Base-by-base conservation (phyloP, 2,113 vertebrate species). In the Arizona elegans region DNA sequence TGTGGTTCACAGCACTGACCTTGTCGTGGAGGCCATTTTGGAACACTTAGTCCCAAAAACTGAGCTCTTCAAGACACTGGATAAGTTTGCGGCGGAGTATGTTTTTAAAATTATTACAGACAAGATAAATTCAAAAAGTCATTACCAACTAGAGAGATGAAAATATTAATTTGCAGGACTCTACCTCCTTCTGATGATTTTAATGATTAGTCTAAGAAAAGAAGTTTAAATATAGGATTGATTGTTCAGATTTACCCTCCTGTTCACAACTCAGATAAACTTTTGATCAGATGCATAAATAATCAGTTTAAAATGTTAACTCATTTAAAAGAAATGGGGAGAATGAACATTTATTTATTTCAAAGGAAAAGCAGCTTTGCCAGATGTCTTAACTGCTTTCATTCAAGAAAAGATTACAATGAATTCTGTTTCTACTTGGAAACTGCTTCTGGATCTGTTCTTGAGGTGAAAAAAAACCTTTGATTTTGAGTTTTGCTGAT, bases 1-100 rank as follows among this genome's bases (percentile, higher is more conserved):
- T 0, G 98, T 97, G 0, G 98, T 98, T 33, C 97, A 98, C 94
- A 97, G 97, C 95, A 98, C 98, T 0, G 99, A 99, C 97, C 98
- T 99, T 33, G 98, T 99, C 94, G 93, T 99, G 97, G 99, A 99
- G 96, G 99, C 99, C 96, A 99, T 99, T 8, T 98, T 99, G 94
- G 99, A 99, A 97, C 99, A 99, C 88, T 93, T 99, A 19, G 96
- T 98, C 75, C 56, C 99, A 91, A 99, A 99, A 95, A 98, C 98
- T 24, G 97, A 98, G 87, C 98, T 99, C 85, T 99, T 99, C 96
- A 97, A 98, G 86, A 97, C 91, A 0, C 98, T 99, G 94, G 99
- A 99, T 97, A 99, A 99, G 95, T 98, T 98, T 93, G 99, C 99
- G 0, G 98, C 99, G 6, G 97, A 97, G 99, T 99, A 98, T 56